phyloP scores from a whole-genome alignment of 2,797 vertebrate genomes.

The Lagorchestes hirsutus region DNA sequence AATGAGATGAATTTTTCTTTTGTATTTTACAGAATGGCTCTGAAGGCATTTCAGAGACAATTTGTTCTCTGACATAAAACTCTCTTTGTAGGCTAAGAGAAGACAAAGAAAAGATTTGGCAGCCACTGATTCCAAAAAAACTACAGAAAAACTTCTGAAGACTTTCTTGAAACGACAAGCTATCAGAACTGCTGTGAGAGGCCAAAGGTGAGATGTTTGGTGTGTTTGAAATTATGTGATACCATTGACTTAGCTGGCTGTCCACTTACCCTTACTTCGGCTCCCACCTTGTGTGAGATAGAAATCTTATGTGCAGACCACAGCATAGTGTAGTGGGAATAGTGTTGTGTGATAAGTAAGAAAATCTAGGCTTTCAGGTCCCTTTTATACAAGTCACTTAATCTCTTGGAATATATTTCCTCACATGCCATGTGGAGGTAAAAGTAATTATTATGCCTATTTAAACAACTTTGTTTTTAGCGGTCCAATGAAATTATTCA shows the following conservation, averaged over 20 bases:
- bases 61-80: background rate
- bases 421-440: background rate
- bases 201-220: slow-evolving; percentile 83
- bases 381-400: background rate
- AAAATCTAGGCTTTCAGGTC: background rate
- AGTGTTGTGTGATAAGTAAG: background rate
- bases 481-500: background rate
- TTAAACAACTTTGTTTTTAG: background rate
- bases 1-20: background rate
- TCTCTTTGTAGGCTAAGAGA: slow-evolving; percentile 89
- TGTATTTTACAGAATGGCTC: background rate
- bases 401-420: background rate
- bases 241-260: background rate
- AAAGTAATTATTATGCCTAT: background rate
- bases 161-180: slow-evolving; percentile 96
- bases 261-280: background rate
- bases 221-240: background rate
- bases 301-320: background rate
- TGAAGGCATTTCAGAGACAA: background rate
- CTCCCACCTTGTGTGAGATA: background rate
- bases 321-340: background rate
- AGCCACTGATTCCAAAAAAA: slow-evolving; percentile 91
- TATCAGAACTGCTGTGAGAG: slow-evolving; percentile 92
- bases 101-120: slow-evolving; percentile 94
- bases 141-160: slow-evolving; percentile 94